Conservation (phyloP, 2,797 vertebrate genomes). For the Enteromius unitaeniatus region DNA sequence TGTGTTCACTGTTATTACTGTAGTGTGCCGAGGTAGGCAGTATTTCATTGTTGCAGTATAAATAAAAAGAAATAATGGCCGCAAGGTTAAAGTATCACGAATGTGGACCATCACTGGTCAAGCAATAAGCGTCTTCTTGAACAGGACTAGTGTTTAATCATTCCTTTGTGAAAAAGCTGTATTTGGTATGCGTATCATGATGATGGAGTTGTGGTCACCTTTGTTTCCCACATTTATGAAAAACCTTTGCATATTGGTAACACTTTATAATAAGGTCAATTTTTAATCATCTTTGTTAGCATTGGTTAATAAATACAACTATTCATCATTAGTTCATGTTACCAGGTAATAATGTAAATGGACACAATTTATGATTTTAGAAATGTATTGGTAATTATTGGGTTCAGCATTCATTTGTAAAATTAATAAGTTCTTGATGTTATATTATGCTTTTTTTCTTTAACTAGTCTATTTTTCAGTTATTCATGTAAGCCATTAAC, state of each 20-base stretch:
- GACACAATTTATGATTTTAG: not conserved
- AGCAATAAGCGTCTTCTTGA: not conserved
- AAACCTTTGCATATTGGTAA: not conserved
- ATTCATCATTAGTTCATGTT: not conserved
- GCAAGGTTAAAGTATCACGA: not conserved
- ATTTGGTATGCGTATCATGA: not conserved
- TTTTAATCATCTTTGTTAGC: not conserved
- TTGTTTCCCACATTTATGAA: not conserved
- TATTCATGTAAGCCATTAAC: not conserved
- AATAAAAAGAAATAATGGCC: slow-evolving; percentile 32
- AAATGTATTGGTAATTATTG: not conserved
- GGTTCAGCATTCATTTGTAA: not conserved
- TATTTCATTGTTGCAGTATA: slow-evolving; percentile 37
- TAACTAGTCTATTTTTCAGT: not conserved
- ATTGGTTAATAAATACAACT: not conserved
- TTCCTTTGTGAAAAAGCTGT: not conserved
- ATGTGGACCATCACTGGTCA: not conserved
- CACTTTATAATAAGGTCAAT: not conserved
- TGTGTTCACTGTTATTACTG: slow-evolving; percentile 48
- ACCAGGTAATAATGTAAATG: not conserved
- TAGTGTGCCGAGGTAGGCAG: slow-evolving; percentile 40
- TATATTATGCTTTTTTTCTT: not conserved
- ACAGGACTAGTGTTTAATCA: not conserved
- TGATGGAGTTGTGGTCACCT: not conserved
- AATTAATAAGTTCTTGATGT: not conserved